phyloP scores from a whole-genome alignment of 2,113 vertebrate species.

The Hemiscyllium ocellatum region DNA sequence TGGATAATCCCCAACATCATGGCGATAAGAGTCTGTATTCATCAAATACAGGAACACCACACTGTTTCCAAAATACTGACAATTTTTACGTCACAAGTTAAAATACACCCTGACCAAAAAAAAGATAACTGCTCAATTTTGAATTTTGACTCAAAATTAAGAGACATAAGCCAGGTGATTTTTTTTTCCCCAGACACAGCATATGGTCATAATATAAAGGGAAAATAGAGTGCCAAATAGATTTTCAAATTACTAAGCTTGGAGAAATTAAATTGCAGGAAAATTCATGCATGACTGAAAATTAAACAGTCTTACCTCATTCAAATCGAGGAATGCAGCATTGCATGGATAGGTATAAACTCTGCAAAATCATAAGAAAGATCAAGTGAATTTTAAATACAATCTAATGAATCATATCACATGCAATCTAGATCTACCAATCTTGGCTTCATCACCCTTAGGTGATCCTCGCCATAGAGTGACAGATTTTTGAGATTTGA shows the following conservation, averaged over 20 bases:
- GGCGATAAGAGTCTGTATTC: neutral
- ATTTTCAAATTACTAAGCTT: neutral
- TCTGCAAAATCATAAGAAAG: conserved; percentile 55
- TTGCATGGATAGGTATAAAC: conserved; percentile 76
- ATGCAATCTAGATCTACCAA: too few relatives aligned
- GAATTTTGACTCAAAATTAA: neutral
- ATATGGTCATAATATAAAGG: neutral
- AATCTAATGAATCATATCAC: neutral
- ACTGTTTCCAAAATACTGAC: neutral
- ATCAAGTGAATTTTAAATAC: neutral
- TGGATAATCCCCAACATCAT: neutral
- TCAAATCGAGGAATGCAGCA: conserved; percentile 63
- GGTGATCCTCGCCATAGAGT: too few relatives aligned
- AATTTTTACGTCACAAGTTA: neutral
- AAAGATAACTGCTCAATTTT: neutral
- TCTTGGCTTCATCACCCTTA: too few relatives aligned
- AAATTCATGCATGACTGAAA: too few relatives aligned
- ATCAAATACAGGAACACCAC: too few relatives aligned
- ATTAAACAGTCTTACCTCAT: conserved; percentile 59
- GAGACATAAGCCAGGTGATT: neutral
- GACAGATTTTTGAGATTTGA: neutral
- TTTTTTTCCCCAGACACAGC: too few relatives aligned
- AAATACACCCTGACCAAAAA: neutral
- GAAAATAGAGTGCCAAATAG: neutral
- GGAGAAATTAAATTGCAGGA: neutral